Conservation (phyloP, 2,888 invertebrate species). For the Lamellibrachia satsuma region DNA sequence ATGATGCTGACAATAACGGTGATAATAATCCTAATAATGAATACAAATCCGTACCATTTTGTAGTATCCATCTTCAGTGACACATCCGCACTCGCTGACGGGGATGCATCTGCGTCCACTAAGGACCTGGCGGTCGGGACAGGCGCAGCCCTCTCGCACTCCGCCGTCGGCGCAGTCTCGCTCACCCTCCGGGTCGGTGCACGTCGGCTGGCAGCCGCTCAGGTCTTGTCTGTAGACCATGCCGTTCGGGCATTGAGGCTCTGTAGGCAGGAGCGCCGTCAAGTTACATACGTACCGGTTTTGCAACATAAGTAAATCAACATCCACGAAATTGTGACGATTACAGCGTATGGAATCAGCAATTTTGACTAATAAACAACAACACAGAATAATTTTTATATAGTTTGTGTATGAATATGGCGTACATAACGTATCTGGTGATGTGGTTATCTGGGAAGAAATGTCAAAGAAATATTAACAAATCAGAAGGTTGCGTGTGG, state of each 20-base stretch:
- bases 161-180: background rate
- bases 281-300: background rate
- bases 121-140: conserved; percentile 32
- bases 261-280: background rate
- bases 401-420: too few species aligned
- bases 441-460: too few species aligned
- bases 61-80: background rate
- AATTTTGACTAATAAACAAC: too few species aligned
- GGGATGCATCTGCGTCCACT: conserved; percentile 46
- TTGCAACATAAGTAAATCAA: too few species aligned
- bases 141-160: conserved; percentile 20
- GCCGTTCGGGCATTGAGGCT: background rate
- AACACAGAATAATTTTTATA: too few species aligned
- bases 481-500: too few species aligned
- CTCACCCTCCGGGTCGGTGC: conserved; percentile 18
- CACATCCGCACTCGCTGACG: background rate
- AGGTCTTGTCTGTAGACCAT: conserved; percentile 17
- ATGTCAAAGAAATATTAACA: too few species aligned
- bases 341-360: too few species aligned
- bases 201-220: conserved; percentile 22
- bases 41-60: background rate
- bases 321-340: too few species aligned
- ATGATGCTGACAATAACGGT: too few species aligned
- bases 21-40: background rate
- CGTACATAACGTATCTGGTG: too few species aligned